phyloP scores from a whole-genome alignment of 2,113 vertebrate species.

The Cygnus atratus region DNA sequence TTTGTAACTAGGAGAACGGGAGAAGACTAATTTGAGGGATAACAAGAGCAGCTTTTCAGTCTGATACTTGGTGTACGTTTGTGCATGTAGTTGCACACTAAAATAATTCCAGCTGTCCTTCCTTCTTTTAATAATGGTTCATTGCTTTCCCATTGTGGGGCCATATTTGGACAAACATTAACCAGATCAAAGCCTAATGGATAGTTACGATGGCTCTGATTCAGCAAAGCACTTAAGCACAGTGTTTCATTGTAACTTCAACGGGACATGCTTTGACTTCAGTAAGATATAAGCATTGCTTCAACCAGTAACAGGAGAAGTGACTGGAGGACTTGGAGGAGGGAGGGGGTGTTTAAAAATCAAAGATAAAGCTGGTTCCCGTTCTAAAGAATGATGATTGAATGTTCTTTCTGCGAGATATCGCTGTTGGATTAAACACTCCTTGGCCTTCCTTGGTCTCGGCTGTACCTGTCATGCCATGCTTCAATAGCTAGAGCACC shows the following conservation, averaged over 20 bases:
- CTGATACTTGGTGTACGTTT: slow-evolving; percentile 36
- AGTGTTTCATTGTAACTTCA: slow-evolving; percentile 57
- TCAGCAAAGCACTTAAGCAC: slow-evolving; percentile 67
- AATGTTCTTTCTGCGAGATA: neutral
- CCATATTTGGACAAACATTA: slow-evolving; percentile 70
- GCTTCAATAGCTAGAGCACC: neutral
- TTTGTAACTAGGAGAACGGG: slow-evolving; percentile 2
- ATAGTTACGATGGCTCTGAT: slow-evolving; percentile 63
- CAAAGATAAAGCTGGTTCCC: neutral
- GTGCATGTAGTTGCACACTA: slow-evolving; percentile 42
- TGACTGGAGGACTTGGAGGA: neutral
- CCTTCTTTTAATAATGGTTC: slow-evolving; percentile 66
- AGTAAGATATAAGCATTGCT: neutral
- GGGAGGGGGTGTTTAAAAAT: neutral
- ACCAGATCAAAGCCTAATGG: slow-evolving; percentile 72
- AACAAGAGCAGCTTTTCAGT: slow-evolving; percentile 1
- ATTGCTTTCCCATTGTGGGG: slow-evolving; percentile 53
- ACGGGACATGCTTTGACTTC: slow-evolving; percentile 48
- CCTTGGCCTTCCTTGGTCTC: neutral
- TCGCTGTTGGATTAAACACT: neutral
- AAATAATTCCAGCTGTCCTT: slow-evolving; percentile 67
- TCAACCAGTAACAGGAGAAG: neutral
- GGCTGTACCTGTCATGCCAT: accelerated
- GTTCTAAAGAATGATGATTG: neutral
- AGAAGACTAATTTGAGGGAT: neutral